These are phyloP conservation scores for Ditula angustiorana DNA, from an alignment of 2,888 invertebrate species.

Conservation along the genomic window DNA sequence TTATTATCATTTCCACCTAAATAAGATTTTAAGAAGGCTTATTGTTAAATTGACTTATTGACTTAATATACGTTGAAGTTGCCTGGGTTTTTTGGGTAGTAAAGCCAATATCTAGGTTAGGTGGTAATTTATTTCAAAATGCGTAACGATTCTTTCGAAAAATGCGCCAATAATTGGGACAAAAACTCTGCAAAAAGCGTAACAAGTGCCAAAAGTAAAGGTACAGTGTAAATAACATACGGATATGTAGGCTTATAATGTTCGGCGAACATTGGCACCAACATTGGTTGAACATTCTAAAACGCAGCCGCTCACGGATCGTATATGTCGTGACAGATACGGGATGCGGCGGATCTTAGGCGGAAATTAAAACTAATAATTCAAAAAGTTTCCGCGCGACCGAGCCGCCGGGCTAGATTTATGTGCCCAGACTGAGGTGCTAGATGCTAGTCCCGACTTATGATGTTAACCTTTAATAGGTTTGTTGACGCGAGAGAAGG, in stretches of 20 bases:
- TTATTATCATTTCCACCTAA: too few species aligned
- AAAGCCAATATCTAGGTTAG: too few species aligned
- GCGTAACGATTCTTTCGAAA: too few species aligned
- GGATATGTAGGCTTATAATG: conserved; percentile 2
- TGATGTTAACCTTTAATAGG: conserved; percentile 44
- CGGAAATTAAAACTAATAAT: conserved; percentile 87
- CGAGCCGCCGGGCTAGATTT: conserved; percentile 81
- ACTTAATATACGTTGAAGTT: too few species aligned
- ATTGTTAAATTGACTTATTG: too few species aligned
- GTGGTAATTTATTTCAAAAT: too few species aligned
- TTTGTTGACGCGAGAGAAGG: conserved; percentile 5
- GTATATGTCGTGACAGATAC: conserved; percentile 80
- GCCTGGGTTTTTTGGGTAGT: too few species aligned
- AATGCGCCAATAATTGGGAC: too few species aligned
- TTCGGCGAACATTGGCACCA: conserved; percentile 9
- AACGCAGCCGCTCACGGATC: conserved; percentile 37
- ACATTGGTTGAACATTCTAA: conserved; percentile 25
- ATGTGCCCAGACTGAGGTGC: conserved; percentile 55
- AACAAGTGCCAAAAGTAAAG: conserved; percentile 4
- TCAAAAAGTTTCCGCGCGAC: conserved; percentile 85
- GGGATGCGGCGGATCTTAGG: conserved; percentile 81
- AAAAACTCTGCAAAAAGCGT: too few species aligned
- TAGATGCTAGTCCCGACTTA: conserved; percentile 57
- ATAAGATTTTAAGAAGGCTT: too few species aligned
- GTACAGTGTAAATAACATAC: too few species aligned